Evolutionary conservation across 2,113 vertebrate species (phyloP), one percentile per base, ranked within the genome.

Genomic region (Peromyscus maniculatus): DNA sequence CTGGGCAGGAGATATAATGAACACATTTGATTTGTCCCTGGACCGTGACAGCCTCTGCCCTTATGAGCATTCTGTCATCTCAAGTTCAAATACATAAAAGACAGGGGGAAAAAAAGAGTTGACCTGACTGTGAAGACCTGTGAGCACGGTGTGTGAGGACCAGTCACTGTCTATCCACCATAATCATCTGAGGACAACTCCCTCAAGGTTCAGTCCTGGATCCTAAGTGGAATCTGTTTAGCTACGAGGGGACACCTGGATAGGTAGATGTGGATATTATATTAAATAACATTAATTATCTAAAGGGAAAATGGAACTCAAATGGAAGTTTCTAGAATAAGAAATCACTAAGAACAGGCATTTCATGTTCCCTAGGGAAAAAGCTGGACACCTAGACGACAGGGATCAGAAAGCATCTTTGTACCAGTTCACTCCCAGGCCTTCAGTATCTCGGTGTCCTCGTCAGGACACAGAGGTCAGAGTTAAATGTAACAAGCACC

Each of bases 61-160:
- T 80, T 28, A 49, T 64, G 62, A 78, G 24, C 2, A 17, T 17
- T 66, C 46, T 5, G 8, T 83, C 55, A 57, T 26, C 83, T 66
- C 90, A 78, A 84, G 80, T 7, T 49, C 82, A 62, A 71, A 93
- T 79, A 24, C 28, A 74, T 16, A 77, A 49, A 83, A 66, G 72
- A 87, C 1, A 7, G 52, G 8, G 10, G 28, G 11, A 57, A 5
- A 33, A 22, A 28, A 36, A 79, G 43, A 59, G 39, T 0, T 1
- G 36, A 43, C 57, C 16, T n/a, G 36, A 43, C 36, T 49, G 9
- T 43, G 7, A 66, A 75, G 28, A 83, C n/a, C 57, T 82, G 0
- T 3, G 72, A 46, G 72, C 15, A 28, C 57, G 16, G 11, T 39
- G 0, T 3, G 9, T 52, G 33, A 95, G 21, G 49, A 33, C 22